Percentiles rank a stretch among this genome's conserved stretches.
phyloP scores from a whole-genome alignment of 2,113 vertebrate genomes.

The Equus quagga region DNA sequence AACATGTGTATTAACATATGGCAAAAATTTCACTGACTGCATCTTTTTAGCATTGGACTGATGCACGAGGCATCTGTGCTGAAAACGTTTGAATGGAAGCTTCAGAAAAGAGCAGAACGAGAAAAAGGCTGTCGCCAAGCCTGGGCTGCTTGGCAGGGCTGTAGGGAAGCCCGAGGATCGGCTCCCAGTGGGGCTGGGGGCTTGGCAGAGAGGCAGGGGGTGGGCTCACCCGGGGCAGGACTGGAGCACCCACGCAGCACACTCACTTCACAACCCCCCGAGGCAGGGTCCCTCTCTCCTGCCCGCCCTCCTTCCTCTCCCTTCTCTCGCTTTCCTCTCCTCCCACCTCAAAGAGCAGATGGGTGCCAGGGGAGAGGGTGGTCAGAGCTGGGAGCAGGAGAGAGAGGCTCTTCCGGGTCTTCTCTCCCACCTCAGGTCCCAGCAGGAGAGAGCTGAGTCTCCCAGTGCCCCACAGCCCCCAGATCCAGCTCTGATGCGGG shows the following conservation, averaged over 20 bases:
- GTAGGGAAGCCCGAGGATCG: slow-evolving; percentile 56
- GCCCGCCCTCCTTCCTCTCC: neutral
- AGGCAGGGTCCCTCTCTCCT: neutral
- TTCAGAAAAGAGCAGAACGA: slow-evolving; percentile 82
- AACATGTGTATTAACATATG: slow-evolving; percentile 91
- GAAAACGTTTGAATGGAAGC: slow-evolving; percentile 82
- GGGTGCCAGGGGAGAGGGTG: neutral
- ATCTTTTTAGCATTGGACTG: slow-evolving; percentile 87
- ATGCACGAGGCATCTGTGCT: slow-evolving; percentile 87
- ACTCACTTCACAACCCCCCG: accelerated
- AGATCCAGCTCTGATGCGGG: neutral
- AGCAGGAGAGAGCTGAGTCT: neutral
- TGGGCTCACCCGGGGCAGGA: neutral
- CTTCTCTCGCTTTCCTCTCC: neutral
- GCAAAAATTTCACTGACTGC: slow-evolving; percentile 86
- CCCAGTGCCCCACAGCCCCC: accelerated
- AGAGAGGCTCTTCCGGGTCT: accelerated
- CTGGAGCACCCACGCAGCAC: accelerated
- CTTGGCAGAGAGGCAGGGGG: neutral
- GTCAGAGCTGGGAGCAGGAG: neutral
- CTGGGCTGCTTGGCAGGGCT: slow-evolving; percentile 75
- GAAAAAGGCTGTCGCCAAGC: slow-evolving; percentile 76
- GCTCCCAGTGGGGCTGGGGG: neutral
- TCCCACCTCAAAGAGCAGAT: neutral
- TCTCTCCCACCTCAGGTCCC: neutral